Evolutionary conservation across 2,797 vertebrate genomes (phyloP).

Genomic region (Mionectes olivaceus): DNA sequence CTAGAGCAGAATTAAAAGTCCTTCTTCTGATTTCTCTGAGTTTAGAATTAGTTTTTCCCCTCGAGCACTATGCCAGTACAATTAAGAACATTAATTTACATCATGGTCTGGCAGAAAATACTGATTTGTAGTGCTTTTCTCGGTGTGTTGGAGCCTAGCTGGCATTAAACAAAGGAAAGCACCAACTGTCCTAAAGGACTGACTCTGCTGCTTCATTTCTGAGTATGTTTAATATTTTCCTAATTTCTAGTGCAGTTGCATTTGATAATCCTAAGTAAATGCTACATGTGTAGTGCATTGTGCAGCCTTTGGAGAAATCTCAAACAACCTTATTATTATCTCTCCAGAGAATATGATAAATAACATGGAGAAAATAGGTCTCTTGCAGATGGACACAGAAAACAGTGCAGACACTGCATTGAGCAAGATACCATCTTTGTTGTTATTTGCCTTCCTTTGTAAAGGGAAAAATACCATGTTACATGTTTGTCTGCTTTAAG

Average conservation of each 20-base stretch:
- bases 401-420: background rate
- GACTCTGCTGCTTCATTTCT: background rate
- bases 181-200: background rate
- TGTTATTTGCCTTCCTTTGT: background rate
- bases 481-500: background rate
- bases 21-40: background rate
- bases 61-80: background rate
- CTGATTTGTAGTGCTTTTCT: background rate
- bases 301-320: background rate
- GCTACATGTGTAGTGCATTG: background rate
- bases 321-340: background rate
- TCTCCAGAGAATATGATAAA: background rate
- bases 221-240: background rate
- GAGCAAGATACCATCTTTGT: background rate
- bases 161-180: background rate
- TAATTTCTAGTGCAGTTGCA: background rate
- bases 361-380: background rate
- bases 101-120: background rate
- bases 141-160: background rate
- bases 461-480: background rate
- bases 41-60: background rate
- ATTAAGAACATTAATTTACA: background rate
- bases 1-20: background rate
- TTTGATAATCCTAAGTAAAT: constrained; percentile 30
- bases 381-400: background rate